phyloP scores from a whole-genome alignment of 2,888 invertebrate genomes.

The Arctia plantaginis region DNA sequence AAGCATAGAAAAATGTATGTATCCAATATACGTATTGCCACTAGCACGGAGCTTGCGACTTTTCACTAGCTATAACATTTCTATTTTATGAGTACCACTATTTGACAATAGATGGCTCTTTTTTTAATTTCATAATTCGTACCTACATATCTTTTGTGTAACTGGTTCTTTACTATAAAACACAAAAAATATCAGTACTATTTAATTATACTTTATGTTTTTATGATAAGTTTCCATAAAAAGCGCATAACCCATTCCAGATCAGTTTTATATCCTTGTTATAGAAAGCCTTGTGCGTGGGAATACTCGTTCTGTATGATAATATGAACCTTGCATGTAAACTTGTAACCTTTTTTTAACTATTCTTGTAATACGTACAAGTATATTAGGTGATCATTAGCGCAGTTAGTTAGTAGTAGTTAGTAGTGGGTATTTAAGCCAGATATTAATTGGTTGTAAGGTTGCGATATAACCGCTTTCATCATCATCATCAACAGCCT shows the following conservation, averaged over 20 bases:
- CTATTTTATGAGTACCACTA: too few relatives aligned
- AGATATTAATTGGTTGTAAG: neutral
- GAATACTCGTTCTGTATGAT: constrained; percentile 9
- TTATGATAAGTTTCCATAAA: neutral
- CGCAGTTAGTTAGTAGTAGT: neutral
- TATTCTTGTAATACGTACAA: neutral
- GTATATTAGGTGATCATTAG: constrained; percentile 10
- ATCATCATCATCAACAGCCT: too few relatives aligned
- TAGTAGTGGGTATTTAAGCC: neutral
- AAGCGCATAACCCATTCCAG: neutral
- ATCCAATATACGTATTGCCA: too few relatives aligned
- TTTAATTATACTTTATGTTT: too few relatives aligned
- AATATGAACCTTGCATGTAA: neutral
- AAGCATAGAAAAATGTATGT: too few relatives aligned
- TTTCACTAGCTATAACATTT: too few relatives aligned
- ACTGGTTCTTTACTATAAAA: too few relatives aligned
- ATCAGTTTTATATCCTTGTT: constrained; percentile 9
- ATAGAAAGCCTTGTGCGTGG: constrained; percentile 16
- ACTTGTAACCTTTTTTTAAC: neutral
- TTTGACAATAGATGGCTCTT: too few relatives aligned
- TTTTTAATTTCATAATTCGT: too few relatives aligned
- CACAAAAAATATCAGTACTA: too few relatives aligned
- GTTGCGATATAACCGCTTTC: neutral
- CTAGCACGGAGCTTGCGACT: too few relatives aligned
- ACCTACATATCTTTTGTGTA: too few relatives aligned